Conservation (phyloP, 2,888 invertebrate species). For the Lamellibrachia satsuma region DNA sequence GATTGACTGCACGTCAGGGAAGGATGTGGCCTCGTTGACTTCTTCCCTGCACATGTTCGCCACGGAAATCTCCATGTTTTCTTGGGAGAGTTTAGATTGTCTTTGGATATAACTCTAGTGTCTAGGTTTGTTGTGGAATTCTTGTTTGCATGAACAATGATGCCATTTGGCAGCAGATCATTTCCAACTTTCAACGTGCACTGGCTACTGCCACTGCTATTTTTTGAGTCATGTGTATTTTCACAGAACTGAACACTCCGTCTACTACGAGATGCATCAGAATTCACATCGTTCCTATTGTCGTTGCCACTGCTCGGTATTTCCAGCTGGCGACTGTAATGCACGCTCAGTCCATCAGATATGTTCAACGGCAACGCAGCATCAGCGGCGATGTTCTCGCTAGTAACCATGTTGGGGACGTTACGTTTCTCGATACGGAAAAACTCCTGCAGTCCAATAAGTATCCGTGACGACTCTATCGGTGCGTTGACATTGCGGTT, state of each 20-base stretch:
- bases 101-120: neutral
- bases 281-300: neutral
- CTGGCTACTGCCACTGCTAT: too few species aligned
- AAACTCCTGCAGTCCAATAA: neutral
- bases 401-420: neutral
- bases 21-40: neutral
- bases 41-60: neutral
- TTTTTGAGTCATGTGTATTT: neutral
- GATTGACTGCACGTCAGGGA: neutral
- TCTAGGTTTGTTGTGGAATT: neutral
- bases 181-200: neutral
- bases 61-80: neutral
- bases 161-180: neutral
- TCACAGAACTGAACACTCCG: neutral
- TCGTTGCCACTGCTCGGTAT: neutral
- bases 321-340: neutral
- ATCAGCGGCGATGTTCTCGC: neutral
- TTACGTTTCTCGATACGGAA: neutral
- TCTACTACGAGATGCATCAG: neutral
- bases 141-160: neutral
- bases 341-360: neutral
- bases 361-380: neutral
- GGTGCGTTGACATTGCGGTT: conserved; percentile 37
- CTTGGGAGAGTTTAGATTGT: neutral
- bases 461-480: neutral